Evolutionary conservation across 2,797 vertebrate genomes (phyloP).

Genomic region (Spinibarbus caldwelli): DNA sequence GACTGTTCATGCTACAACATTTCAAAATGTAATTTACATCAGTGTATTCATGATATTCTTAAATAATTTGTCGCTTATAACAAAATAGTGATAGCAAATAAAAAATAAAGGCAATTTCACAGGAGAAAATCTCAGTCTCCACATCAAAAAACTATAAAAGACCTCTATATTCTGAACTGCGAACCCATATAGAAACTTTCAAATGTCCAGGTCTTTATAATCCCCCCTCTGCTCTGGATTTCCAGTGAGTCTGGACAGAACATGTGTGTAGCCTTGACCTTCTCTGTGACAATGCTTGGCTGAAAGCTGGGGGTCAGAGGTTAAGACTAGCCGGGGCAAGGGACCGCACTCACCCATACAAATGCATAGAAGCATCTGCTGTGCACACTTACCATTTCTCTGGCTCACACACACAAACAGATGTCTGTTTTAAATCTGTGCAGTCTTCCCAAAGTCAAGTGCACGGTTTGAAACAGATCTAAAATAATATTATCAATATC

Average conservation of each 20-base stretch:
- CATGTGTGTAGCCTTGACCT: constrained; percentile 64
- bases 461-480: neutral
- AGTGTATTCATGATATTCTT: neutral
- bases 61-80: neutral
- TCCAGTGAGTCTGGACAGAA: constrained; percentile 52
- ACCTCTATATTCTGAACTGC: neutral
- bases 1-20: neutral
- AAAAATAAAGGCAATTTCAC: neutral
- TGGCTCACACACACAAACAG: constrained; percentile 47
- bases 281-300: constrained; percentile 67
- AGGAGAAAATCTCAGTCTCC: neutral
- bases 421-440: constrained; percentile 39
- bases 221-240: neutral
- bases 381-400: constrained; percentile 28
- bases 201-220: constrained; percentile 8
- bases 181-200: constrained; percentile 15
- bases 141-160: neutral
- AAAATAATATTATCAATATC: neutral
- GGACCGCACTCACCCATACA: constrained; percentile 65
- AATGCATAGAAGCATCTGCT: constrained; percentile 78
- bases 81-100: neutral
- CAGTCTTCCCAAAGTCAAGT: constrained; percentile 35
- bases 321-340: constrained; percentile 70
- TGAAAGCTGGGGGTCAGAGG: constrained; percentile 71
- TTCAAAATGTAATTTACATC: neutral